phyloP scores from a whole-genome alignment of 2,113 vertebrate species.

The Myocastor coypus region DNA sequence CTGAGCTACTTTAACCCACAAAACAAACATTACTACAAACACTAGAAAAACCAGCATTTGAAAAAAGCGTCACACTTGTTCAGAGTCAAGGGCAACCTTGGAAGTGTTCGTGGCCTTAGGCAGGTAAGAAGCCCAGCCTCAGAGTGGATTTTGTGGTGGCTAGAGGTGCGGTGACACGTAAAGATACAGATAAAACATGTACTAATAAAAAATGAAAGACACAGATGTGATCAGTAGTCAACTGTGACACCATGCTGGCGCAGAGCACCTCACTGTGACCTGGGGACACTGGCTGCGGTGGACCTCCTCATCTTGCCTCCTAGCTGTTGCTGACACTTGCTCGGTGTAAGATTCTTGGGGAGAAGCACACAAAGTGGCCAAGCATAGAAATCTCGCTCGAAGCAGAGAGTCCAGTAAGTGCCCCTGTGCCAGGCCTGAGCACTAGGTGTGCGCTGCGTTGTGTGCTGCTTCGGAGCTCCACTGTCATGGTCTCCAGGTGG shows the following conservation, averaged over 20 bases:
- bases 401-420: not conserved
- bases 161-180: not conserved
- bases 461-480: not conserved
- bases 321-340: not conserved
- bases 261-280: not conserved
- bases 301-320: not conserved
- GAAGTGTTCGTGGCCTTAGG: not conserved
- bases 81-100: not conserved
- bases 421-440: not conserved
- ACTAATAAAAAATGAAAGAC: not conserved
- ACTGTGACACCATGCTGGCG: not conserved
- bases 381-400: not conserved
- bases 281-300: not conserved
- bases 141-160: not conserved
- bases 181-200: not conserved
- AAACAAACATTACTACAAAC: not conserved
- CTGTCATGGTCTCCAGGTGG: not conserved
- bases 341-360: not conserved
- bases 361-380: not conserved
- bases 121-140: not conserved
- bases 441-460: rapidly evolving
- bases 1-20: not conserved
- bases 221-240: not conserved
- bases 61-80: not conserved
- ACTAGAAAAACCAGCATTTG: not conserved